Percentiles rank a stretch among this genome's conserved stretches.
These are phyloP conservation scores for Gallinago media DNA, from an alignment of 2,113 vertebrate genomes.

Conservation along the genomic window DNA sequence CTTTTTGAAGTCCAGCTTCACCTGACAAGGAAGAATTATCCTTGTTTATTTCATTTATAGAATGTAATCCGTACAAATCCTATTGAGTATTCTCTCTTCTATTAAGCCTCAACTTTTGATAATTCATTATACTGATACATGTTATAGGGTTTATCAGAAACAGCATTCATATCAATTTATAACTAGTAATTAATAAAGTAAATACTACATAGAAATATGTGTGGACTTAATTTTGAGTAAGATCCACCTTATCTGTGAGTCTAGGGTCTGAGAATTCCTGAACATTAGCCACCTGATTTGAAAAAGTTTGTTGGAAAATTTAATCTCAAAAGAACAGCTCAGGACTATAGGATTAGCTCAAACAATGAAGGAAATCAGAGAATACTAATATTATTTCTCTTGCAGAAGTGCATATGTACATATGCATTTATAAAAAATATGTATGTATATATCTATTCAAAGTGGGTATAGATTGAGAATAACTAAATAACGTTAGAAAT, in stretches of 20 bases:
- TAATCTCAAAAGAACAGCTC: not conserved
- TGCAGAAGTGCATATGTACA: not conserved
- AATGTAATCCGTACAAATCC: not conserved
- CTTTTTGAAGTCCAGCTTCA: not conserved
- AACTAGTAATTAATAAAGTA: not conserved
- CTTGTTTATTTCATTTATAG: not conserved
- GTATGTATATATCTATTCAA: accelerated
- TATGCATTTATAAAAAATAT: not conserved
- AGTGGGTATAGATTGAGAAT: not conserved
- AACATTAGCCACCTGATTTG: not conserved
- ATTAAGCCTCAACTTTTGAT: accelerated
- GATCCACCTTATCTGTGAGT: not conserved
- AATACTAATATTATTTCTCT: not conserved
- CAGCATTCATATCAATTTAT: not conserved
- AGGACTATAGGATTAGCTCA: not conserved
- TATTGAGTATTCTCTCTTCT: not conserved
- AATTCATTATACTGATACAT: not conserved
- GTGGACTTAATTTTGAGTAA: not conserved
- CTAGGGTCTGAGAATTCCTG: not conserved
- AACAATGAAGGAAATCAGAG: not conserved
- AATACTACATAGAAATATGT: not conserved
- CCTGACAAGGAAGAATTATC: not conserved
- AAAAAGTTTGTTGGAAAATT: not conserved
- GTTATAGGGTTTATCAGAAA: not conserved
- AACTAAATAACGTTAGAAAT: not conserved